Conservation (phyloP, 2,113 vertebrate genomes). For the Suricata suricatta region DNA sequence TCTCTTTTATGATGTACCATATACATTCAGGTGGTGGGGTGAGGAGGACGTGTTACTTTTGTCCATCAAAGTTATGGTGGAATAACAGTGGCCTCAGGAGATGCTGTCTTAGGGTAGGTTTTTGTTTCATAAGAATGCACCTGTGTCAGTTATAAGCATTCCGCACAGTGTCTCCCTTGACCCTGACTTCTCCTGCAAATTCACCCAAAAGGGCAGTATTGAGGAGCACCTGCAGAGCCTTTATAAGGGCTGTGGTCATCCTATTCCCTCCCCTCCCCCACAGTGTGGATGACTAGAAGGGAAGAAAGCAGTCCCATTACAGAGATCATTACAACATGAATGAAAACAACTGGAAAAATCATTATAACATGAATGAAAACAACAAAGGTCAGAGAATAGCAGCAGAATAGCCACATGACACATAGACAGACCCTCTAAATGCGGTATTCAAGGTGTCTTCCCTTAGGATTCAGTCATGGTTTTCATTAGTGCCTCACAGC, state of each 20-base stretch:
- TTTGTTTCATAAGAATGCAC: neutral
- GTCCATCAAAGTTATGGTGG: neutral
- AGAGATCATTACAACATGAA: neutral
- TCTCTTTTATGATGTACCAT: neutral
- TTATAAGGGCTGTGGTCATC: fast-evolving
- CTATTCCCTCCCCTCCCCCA: fast-evolving
- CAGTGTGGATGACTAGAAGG: fast-evolving
- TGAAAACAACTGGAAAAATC: neutral
- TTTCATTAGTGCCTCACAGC: neutral
- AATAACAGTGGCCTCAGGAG: neutral
- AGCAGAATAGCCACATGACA: neutral
- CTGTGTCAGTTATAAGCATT: neutral
- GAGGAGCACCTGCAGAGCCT: neutral
- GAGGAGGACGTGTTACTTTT: neutral
- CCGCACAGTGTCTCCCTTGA: neutral
- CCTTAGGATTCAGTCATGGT: neutral
- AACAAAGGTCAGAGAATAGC: neutral
- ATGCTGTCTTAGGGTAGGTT: neutral
- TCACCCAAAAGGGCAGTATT: neutral
- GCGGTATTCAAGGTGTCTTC: neutral
- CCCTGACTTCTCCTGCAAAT: neutral
- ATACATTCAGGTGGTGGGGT: neutral
- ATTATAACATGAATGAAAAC: fast-evolving
- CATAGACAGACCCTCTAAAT: neutral
- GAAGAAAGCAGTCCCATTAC: neutral